Evolutionary conservation across 2,113 vertebrate genomes (phyloP), one percentile per base, ranked within the genome.

Genomic region (Dolichotis patagonum): DNA sequence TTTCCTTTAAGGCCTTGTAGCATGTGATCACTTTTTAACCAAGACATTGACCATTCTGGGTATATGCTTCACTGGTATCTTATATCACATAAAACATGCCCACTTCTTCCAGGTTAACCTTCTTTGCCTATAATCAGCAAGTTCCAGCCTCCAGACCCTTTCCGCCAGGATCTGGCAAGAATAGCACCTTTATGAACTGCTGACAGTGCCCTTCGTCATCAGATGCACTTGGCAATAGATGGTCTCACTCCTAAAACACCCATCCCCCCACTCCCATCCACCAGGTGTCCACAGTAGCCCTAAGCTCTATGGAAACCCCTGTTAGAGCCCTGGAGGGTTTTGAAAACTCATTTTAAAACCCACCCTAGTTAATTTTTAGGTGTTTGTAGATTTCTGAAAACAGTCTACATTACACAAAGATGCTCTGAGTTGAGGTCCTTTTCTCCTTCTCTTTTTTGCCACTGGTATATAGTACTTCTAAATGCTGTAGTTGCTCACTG

Each of bases 321-420:
- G 58, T 93, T 63, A 52, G 56, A 62, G 46, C 49, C 78, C 28
- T 71, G 28, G 46, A 26, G 12, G 77, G 0, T 56, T 56, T 41
- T 88, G 54, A 49, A 52, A 71, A 54, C 69, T 63, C 49, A 30
- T 84, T 93, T 96, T 91, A 7, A 85, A 96, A 94, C 80, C 63
- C 28, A 85, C 41, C 38, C 49, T 38, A 65, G 10, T 83, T 91
- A 96, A 63, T 30, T 54, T 82, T 56, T 32, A 87, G 77, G 26
- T 89, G 30, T 96, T 63, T 11, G 14, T 87, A 92, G 35, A 85
- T 85, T 95, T 96, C 86, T 7, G n/a, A 77, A 87, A 90, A 62
- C 52, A 80, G 77, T 88, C 60, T 63, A 10, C 32, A 56, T 58
- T 88, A 38, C 4, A 38, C 38, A 28, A 82, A 92, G 43, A 52